These are phyloP conservation scores for Habroteleia sp. DNA, from an alignment of 2,888 invertebrate genomes.

Conservation along the genomic window DNA sequence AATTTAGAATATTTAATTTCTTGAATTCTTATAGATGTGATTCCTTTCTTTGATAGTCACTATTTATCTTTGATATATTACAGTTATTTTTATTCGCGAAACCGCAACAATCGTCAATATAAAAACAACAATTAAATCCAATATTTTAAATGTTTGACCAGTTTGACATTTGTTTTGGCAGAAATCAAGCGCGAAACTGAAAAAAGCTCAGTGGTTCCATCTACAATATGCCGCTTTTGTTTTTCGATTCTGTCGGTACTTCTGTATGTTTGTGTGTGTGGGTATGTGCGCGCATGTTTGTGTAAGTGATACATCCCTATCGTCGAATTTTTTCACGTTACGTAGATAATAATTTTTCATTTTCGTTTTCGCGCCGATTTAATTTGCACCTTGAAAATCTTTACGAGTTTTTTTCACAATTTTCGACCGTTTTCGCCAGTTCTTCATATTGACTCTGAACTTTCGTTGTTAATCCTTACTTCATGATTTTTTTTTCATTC, in stretches of 20 bases:
- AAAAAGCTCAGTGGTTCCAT: constrained; percentile 3
- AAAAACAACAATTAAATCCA: too few relatives aligned
- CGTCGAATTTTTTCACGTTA: constrained; percentile 41
- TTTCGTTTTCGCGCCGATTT: constrained; percentile 35
- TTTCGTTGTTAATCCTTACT: neutral
- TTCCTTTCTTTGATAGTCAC: too few relatives aligned
- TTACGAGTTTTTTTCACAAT: neutral
- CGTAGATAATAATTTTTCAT: constrained; percentile 38
- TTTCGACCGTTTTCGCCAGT: neutral
- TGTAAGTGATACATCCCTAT: constrained; percentile 33
- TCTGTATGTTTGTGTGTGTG: constrained; percentile 1
- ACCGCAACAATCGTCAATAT: too few relatives aligned
- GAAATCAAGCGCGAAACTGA: constrained; percentile 14
- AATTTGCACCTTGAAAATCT: constrained; percentile 2
- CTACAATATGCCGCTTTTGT: constrained; percentile 4
- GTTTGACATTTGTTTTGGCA: too few relatives aligned
- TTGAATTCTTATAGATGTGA: too few relatives aligned
- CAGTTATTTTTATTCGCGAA: too few relatives aligned
- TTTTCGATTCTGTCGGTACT: neutral
- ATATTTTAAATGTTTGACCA: too few relatives aligned
- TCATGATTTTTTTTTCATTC: neutral
- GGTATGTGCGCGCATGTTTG: constrained; percentile 11
- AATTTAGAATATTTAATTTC: too few relatives aligned
- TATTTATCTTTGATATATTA: too few relatives aligned
- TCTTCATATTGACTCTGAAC: neutral